phyloP scores from a whole-genome alignment of 2,113 vertebrate genomes.

The Garra rufa region DNA sequence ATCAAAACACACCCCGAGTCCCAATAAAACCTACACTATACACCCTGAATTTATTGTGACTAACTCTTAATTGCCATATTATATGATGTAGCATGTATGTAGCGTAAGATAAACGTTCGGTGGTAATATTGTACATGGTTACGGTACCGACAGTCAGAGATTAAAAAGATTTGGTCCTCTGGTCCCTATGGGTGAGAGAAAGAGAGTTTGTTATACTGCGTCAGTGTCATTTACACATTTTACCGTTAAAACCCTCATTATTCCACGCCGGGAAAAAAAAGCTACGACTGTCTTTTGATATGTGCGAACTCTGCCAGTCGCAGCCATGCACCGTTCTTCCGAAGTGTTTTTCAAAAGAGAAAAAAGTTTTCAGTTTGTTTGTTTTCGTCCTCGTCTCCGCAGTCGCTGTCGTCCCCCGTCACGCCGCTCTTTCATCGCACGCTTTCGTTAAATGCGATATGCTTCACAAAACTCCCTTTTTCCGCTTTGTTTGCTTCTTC shows the following conservation, averaged over 20 bases:
- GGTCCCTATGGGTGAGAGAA: conserved; percentile 64
- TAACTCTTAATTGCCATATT: conserved; percentile 52
- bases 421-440: conserved; percentile 34
- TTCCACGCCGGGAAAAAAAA: conserved; percentile 56
- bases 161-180: conserved; percentile 78
- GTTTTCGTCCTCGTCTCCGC: conserved; percentile 43
- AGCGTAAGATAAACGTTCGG: conserved; percentile 47
- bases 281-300: conserved; percentile 39
- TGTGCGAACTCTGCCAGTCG: neutral
- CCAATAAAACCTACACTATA: conserved; percentile 50
- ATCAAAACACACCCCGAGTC: conserved; percentile 32
- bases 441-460: conserved; percentile 51
- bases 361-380: conserved; percentile 23
- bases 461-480: conserved; percentile 36
- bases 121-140: conserved; percentile 54
- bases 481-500: neutral
- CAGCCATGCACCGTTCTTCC: conserved; percentile 22
- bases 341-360: conserved; percentile 33
- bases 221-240: conserved; percentile 55
- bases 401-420: conserved; percentile 30
- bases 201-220: conserved; percentile 53
- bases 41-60: conserved; percentile 58
- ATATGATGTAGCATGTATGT: conserved; percentile 56
- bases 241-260: conserved; percentile 55
- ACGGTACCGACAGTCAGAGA: conserved; percentile 47